Conservation (phyloP, 2,113 vertebrate genomes). For the Chlamydotis undulata region DNA sequence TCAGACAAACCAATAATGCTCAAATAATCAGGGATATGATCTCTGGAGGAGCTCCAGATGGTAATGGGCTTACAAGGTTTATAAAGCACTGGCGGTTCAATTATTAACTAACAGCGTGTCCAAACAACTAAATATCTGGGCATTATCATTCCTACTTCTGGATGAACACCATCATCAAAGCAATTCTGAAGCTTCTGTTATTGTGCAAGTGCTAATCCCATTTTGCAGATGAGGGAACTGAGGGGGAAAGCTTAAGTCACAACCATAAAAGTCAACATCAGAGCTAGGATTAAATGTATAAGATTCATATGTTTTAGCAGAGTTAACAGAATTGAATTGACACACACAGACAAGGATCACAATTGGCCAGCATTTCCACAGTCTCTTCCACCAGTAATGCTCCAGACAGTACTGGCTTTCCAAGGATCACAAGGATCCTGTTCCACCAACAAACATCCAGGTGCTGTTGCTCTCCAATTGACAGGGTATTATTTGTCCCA, state of each 20-base stretch:
- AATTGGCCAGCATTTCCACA: not conserved
- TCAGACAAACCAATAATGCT: not conserved
- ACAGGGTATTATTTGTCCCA: not conserved
- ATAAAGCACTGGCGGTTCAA: not conserved
- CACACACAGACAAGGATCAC: not conserved
- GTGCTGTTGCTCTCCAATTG: not conserved
- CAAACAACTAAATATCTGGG: conserved; percentile 2
- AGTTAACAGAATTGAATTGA: conserved; percentile 6
- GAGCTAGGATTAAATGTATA: not conserved
- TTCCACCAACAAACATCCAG: not conserved
- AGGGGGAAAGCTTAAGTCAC: not conserved
- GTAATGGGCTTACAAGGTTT: not conserved
- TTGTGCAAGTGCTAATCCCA: not conserved
- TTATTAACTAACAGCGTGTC: not conserved
- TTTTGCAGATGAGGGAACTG: not conserved
- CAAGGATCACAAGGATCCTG: not conserved
- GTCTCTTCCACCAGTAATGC: not conserved
- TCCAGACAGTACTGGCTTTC: not conserved
- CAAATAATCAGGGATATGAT: not conserved
- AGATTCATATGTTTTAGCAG: not conserved
- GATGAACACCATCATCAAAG: conserved; percentile 2
- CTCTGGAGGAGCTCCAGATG: not conserved
- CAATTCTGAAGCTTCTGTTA: not conserved
- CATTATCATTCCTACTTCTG: conserved; percentile 17
- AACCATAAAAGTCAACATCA: not conserved